Conservation (phyloP, 2,113 vertebrate genomes). For the Fregata magnificens region DNA sequence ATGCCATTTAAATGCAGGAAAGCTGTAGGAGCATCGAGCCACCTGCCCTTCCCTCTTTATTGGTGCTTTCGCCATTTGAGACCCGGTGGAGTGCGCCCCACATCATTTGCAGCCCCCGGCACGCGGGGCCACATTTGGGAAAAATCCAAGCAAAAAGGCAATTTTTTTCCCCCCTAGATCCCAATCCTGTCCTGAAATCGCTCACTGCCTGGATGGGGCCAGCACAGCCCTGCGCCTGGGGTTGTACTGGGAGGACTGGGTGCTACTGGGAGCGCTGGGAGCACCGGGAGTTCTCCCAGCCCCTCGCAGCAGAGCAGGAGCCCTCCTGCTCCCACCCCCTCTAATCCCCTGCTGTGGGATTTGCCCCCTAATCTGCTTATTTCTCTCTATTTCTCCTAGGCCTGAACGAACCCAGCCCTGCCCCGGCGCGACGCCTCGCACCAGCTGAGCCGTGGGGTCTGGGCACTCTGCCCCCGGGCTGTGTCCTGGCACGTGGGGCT, state of each 20-base stretch:
- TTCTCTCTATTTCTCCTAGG: slow-evolving; percentile 56
- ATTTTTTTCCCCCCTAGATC: rapidly evolving
- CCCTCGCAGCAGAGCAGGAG: background rate
- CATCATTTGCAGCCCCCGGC: rapidly evolving
- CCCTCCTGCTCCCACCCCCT: background rate
- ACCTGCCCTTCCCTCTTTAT: background rate
- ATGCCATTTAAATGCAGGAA: no score
- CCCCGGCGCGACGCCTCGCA: background rate
- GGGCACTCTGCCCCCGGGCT: background rate
- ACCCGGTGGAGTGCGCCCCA: rapidly evolving
- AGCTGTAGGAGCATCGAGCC: rapidly evolving
- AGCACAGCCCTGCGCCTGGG: background rate
- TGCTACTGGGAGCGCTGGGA: background rate
- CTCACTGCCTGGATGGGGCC: rapidly evolving
- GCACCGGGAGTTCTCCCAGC: background rate
- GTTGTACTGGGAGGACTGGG: background rate
- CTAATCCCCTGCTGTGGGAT: background rate
- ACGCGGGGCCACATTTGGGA: no score
- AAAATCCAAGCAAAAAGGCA: background rate
- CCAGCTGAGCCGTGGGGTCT: background rate
- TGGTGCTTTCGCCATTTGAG: background rate
- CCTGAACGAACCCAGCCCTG: background rate
- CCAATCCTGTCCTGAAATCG: background rate
- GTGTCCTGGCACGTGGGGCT: background rate
- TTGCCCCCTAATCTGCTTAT: slow-evolving; percentile 62